phyloP scores from a whole-genome alignment of 2,888 invertebrate genomes.

The Hyposoter didymator region DNA sequence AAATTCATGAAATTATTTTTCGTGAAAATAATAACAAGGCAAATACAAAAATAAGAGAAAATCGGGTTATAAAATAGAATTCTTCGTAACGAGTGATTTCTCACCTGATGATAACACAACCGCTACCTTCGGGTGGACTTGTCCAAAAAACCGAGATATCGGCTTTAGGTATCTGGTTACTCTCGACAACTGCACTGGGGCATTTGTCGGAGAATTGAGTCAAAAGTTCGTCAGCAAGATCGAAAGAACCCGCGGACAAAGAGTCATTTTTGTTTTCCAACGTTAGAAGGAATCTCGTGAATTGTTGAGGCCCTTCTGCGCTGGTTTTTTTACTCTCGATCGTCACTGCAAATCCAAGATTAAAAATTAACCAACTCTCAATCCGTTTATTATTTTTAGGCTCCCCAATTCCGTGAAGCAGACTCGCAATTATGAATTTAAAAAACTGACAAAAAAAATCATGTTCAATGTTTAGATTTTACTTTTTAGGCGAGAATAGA shows the following conservation, averaged over 20 bases:
- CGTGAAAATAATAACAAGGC: not conserved
- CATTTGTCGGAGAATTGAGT: conserved; percentile 92
- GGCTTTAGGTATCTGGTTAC: conserved; percentile 91
- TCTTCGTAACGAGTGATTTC: not conserved
- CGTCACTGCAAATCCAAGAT: conserved; percentile 12
- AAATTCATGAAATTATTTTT: not conserved
- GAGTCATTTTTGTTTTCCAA: conserved; percentile 88
- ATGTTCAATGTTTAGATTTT: no score
- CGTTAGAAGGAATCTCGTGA: conserved; percentile 92
- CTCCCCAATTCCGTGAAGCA: no score
- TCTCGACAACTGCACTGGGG: conserved; percentile 93
- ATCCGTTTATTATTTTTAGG: not conserved
- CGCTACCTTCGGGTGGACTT: conserved; percentile 93
- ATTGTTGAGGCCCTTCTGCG: conserved; percentile 87
- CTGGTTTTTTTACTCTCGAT: conserved; percentile 40
- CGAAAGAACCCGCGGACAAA: conserved; percentile 80
- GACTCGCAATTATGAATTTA: no score
- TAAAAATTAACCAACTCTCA: not conserved
- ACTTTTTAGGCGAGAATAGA: no score
- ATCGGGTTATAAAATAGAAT: not conserved
- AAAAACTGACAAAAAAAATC: no score
- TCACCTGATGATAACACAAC: conserved; percentile 94
- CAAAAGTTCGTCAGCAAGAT: conserved; percentile 85
- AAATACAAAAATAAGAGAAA: not conserved
- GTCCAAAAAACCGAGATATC: conserved; percentile 96